These are phyloP conservation scores for Pegoplata infirma DNA, from an alignment of 2,888 invertebrate genomes.

Conservation along the genomic window DNA sequence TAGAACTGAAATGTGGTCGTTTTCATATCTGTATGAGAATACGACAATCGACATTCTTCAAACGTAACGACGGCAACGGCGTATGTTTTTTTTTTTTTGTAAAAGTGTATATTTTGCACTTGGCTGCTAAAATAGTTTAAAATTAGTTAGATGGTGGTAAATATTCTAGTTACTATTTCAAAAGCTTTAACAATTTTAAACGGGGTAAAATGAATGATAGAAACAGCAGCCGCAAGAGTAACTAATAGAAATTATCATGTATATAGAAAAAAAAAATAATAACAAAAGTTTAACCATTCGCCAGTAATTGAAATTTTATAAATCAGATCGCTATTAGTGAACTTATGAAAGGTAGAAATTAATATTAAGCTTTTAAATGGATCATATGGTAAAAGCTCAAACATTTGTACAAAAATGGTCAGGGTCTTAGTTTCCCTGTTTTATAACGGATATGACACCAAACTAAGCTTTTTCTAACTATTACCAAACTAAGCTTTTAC, in stretches of 20 bases:
- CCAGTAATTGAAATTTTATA: neutral
- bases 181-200: neutral
- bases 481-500: too few species aligned
- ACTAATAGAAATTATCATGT: neutral
- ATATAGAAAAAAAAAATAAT: neutral
- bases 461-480: too few species aligned
- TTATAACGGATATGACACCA: too few species aligned
- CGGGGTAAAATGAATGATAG: neutral
- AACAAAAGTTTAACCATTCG: too few species aligned
- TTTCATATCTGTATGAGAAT: slow-evolving; percentile 1
- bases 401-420: too few species aligned
- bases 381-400: too few species aligned
- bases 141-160: slow-evolving; percentile 3
- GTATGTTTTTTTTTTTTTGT: too few species aligned
- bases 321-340: neutral
- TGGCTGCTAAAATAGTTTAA: slow-evolving; percentile 20
- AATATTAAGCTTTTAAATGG: neutral
- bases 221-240: neutral
- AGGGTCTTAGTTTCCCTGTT: too few species aligned
- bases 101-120: neutral
- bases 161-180: neutral
- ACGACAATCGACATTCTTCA: slow-evolving; percentile 23
- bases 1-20: slow-evolving; percentile 1
- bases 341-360: too few species aligned
- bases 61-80: neutral